Base-by-base conservation (phyloP, 1,140 invertebrate species). In the Conus ventricosus region DNA sequence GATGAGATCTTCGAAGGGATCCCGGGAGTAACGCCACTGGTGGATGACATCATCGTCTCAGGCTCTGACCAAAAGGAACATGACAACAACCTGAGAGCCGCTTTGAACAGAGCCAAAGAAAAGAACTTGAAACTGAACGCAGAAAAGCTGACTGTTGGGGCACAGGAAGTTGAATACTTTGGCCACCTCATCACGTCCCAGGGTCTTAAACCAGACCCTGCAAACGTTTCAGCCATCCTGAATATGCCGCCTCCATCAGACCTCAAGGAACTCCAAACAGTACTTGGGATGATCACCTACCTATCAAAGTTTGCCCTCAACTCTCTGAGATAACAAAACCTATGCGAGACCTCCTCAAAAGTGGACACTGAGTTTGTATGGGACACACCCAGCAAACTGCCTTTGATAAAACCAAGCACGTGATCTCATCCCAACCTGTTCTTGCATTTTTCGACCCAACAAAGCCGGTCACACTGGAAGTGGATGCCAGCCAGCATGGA, bases 401-500 rank as follows among this genome's bases (percentile, higher is more conserved):
- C 1, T 87, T 92, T 20, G 27, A 91, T 8, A 55, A 85, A 27
- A 84, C 93, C 0, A 93, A 93, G 88, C 54, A 89, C 20, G 17
- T 89, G 10, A 84, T 94, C 11, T 85, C 84, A 20, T 39, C 27
- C n/a, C 53, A 90, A 57, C 87, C 90, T 13, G 78, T 90, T 5
- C 87, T 94, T 17, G 82, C 80, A 17, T 92, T 90, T 78, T 93
- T 91, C 85, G 87, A 93, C 51, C 85, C 88, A 55, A 54, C 87
- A 0, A 89, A 88, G 51, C 51, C 87, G 53, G 60, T 71, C 67
- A 23, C 23, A 15, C 67, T 71, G 15, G 15, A 71, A 23, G 67
- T 71, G 63, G 91, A 93, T 90, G 91, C 89, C 10, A 89, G 81
- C 11, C 87, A 90, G 23, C 87, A 90, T 53, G 95, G 94, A 11